Evolutionary conservation across 2,888 invertebrate species (phyloP).

Genomic region (Amphipyra tragopoginis): DNA sequence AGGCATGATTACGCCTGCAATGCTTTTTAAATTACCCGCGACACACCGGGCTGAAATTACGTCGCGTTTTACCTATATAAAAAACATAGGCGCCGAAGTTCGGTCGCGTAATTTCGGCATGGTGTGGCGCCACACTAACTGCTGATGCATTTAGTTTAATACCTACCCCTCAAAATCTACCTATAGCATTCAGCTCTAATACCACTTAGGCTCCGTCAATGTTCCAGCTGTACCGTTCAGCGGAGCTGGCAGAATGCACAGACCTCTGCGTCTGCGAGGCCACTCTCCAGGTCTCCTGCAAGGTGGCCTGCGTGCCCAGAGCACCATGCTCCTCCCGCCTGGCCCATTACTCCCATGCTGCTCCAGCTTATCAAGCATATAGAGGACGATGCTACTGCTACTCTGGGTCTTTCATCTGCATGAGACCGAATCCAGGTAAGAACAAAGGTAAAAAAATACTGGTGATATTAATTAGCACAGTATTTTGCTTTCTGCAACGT

Average conservation of each 20-base stretch:
- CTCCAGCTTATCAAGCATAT: slow-evolving; percentile 97
- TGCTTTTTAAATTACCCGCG: too few relatives aligned
- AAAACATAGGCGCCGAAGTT: too few relatives aligned
- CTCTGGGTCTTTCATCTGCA: slow-evolving; percentile 97
- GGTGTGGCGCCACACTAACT: too few relatives aligned
- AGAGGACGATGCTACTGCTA: slow-evolving; percentile 97
- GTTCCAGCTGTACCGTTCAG: slow-evolving; percentile 94
- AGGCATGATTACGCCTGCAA: too few relatives aligned
- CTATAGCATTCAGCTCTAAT: background rate
- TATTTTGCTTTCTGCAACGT: too few relatives aligned
- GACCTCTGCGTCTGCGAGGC: slow-evolving; percentile 96
- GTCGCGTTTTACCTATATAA: too few relatives aligned
- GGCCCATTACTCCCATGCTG: slow-evolving; percentile 97
- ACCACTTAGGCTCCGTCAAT: slow-evolving; percentile 8
- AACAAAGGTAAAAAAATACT: slow-evolving; percentile 25
- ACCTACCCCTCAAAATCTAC: background rate
- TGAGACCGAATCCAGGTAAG: slow-evolving; percentile 92
- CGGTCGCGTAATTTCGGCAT: too few relatives aligned
- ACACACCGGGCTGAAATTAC: too few relatives aligned
- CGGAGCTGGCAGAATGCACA: slow-evolving; percentile 95
- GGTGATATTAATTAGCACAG: too few relatives aligned
- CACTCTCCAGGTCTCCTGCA: slow-evolving; percentile 94
- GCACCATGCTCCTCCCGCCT: slow-evolving; percentile 96
- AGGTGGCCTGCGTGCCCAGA: slow-evolving; percentile 96
- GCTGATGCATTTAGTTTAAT: background rate